phyloP scores from a whole-genome alignment of 2,797 vertebrate genomes.

The Myotis daubentonii region DNA sequence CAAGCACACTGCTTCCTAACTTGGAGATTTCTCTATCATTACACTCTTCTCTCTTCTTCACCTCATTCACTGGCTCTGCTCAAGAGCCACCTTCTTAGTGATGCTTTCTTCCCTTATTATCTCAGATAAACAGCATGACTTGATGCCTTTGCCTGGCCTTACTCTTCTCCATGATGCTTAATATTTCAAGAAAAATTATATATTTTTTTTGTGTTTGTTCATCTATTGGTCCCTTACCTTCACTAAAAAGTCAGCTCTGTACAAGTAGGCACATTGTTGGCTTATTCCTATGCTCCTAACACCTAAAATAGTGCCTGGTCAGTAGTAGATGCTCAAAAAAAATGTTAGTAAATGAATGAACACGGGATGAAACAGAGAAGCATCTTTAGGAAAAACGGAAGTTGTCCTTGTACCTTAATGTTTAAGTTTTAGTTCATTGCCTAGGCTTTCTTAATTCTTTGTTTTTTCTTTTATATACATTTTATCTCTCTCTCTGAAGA shows the following conservation, averaged over 20 bases:
- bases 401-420: neutral
- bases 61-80: neutral
- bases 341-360: slow-evolving; percentile 1
- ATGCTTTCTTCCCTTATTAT: neutral
- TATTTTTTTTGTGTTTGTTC: neutral
- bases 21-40: neutral
- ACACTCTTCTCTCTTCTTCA: neutral
- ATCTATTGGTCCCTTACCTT: neutral
- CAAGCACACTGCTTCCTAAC: neutral
- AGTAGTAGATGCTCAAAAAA: neutral
- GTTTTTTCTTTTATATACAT: neutral
- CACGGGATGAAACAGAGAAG: neutral
- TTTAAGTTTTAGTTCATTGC: slow-evolving; percentile 53
- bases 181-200: slow-evolving; percentile 2
- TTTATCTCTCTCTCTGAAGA: slow-evolving; percentile 15
- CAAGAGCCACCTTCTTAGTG: neutral
- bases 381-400: neutral
- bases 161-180: neutral
- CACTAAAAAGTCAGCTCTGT: neutral
- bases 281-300: neutral
- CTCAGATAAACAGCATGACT: neutral
- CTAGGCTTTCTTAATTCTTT: slow-evolving; percentile 33
- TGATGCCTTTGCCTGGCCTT: neutral
- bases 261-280: neutral
- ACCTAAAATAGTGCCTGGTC: neutral